Conservation (phyloP, 2,797 vertebrate species). For the Scomberomorus guttatus region DNA sequence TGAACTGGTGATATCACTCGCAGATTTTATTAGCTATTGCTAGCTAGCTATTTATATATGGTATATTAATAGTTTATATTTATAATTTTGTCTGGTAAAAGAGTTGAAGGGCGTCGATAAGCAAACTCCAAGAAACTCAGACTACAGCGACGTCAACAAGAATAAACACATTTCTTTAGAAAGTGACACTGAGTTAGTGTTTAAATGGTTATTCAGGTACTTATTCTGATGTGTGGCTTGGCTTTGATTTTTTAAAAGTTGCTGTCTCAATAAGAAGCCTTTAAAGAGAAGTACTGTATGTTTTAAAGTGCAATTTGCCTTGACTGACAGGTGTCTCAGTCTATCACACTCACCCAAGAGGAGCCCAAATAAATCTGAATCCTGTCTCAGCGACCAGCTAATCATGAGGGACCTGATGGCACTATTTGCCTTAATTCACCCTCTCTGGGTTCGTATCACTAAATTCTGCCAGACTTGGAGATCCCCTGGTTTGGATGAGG, state of each 20-base stretch:
- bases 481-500: constrained; percentile 15
- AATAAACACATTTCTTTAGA: too few relatives aligned
- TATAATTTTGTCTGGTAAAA: too few relatives aligned
- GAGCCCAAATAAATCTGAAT: constrained; percentile 5
- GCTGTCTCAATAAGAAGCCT: neutral
- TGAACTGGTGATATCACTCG: too few relatives aligned
- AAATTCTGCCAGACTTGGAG: constrained; percentile 22
- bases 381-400: neutral
- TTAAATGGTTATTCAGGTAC: too few relatives aligned
- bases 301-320: neutral
- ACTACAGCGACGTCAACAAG: too few relatives aligned
- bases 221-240: too few relatives aligned
- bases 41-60: too few relatives aligned
- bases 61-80: too few relatives aligned
- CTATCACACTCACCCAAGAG: neutral
- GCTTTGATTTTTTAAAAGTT: neutral
- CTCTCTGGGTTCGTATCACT: constrained; percentile 13
- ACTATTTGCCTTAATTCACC: neutral
- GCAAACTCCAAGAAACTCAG: too few relatives aligned
- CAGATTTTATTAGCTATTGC: too few relatives aligned
- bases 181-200: too few relatives aligned
- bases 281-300: neutral
- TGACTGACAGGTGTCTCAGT: constrained; percentile 4
- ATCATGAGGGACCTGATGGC: neutral
- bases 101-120: too few relatives aligned